Evolutionary conservation across 2,113 vertebrate genomes (phyloP), one percentile per base, ranked within the genome.

Genomic region (Cacatua alba): DNA sequence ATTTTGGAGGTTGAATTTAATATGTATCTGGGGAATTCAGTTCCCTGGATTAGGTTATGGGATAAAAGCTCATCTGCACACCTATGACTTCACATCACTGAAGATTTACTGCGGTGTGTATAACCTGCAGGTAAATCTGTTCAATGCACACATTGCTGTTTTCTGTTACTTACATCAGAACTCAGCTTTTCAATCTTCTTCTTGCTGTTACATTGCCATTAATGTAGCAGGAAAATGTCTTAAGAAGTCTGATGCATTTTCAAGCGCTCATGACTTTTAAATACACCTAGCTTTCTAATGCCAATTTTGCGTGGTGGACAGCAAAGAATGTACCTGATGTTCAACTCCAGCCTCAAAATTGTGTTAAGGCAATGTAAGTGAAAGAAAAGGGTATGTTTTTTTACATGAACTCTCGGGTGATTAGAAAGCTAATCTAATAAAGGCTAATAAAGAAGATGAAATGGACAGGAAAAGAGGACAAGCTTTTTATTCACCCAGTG

Each of bases 101-200:
- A 60, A 46, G 13, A 37, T 81, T 39, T 63, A 25, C 37, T 77
- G 31, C 17, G 24, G 21, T 31, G 17, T 44, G 3, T 74, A 35
- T 68, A 46, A 78, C 11, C 26, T 74, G 29, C 26, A 71, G 9
- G 19, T 79, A 75, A 75, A 79, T 43, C 31, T 84, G 26, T 63
- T 75, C 29, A 21, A 3, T 0, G 0, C 48, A 5, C 10, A 6
- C 0, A 0, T 51, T 82, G 20, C 23, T 8, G 20, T 70, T 81
- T 65, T 39, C 6, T 49, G 29, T 82, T 78, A 14, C 13, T 79
- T 59, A 23, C 0, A 6, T 48, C 21, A 49, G 31, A 70, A 51
- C 13, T 62, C 33, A 65, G 13, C 9, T 81, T 92, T 64, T 51
- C 24, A 44, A 4, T 65, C 10, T 81, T 62, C 65, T 71, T 75